Conservation (phyloP, 1,140 invertebrate genomes). For the Drosophila kohkoa region DNA sequence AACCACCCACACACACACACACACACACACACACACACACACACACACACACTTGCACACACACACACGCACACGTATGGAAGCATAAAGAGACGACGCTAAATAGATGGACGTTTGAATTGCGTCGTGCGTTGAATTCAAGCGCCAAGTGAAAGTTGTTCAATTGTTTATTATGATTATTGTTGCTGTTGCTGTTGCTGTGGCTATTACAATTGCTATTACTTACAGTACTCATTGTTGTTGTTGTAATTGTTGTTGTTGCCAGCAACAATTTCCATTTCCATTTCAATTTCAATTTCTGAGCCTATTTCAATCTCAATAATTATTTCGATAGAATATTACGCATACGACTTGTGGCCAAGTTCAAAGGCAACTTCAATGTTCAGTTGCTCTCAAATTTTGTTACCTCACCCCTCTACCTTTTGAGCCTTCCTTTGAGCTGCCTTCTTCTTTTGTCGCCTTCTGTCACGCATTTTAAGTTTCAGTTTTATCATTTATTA, state of each 20-base stretch:
- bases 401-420: not conserved
- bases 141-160: constrained; percentile 82
- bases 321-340: constrained; percentile 37
- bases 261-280: not conserved
- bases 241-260: constrained; percentile 15
- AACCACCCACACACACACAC: constrained; percentile 33
- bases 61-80: constrained; percentile 14
- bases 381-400: not conserved
- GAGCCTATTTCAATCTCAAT: not conserved
- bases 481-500: not conserved
- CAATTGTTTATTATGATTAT: constrained; percentile 81
- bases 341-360: constrained; percentile 49
- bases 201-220: constrained; percentile 50
- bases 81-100: too few relatives aligned
- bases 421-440: too few relatives aligned
- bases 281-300: not conserved
- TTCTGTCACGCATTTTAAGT: constrained; percentile 59
- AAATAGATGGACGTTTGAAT: constrained; percentile 70
- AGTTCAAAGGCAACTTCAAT: constrained; percentile 38
- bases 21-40: constrained; percentile 24
- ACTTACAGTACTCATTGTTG: constrained; percentile 26
- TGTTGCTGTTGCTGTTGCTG: constrained; percentile 40
- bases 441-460: too few relatives aligned
- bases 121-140: constrained; percentile 82
- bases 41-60: constrained; percentile 13